Evolutionary conservation across 1,140 invertebrate species (phyloP), one percentile per base, ranked within the genome.

Genomic region (Mactra quadrangularis): DNA sequence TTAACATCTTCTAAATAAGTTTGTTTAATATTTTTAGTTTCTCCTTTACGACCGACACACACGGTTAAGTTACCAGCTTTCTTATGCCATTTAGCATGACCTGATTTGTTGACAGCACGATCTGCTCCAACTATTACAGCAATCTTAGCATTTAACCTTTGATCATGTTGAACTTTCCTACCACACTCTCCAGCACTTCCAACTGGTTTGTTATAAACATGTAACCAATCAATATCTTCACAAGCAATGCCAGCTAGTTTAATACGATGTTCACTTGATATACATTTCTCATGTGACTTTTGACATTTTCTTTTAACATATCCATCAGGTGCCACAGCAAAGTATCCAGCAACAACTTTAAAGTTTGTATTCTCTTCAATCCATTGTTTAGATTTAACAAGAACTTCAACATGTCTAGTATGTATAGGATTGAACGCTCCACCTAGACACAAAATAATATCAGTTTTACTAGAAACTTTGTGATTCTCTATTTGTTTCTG

Each of bases 341-440:
- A 27, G 15, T 38, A 50, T 9, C 59, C 75, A 22, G 60, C 38
- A 22, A 66, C 29, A 19, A 77, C 60, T 13, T 33, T 38, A 53
- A 45, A 77, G n/a, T 77, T 31, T 17, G 75, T 77, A 52, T 77
- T 77, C 9, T 62, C 60, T 62, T 77, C 59, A 3, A 77, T 25
- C 75, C 75, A 77, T 22, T 53, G 27, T 19, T 62, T 66, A 33
- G 75, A 57, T 22, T 45, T 45, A 15, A 62, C 29, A 17, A 77
- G 25, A 19, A 66, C 75, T 27, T 33, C 27, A 11, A 77, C 29
- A 41, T 77, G 75, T 53, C 75, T 50, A 9, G 75, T 66, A 66
- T 77, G 75, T 33, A 77, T 57, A 6, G 75, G 75, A 66, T 77
- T 77, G 22, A 77, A 77, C 9, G 75, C 75, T 27, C 75, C 75